Conservation (phyloP, 2,113 vertebrate genomes). For the Potamarius usumacintae region DNA sequence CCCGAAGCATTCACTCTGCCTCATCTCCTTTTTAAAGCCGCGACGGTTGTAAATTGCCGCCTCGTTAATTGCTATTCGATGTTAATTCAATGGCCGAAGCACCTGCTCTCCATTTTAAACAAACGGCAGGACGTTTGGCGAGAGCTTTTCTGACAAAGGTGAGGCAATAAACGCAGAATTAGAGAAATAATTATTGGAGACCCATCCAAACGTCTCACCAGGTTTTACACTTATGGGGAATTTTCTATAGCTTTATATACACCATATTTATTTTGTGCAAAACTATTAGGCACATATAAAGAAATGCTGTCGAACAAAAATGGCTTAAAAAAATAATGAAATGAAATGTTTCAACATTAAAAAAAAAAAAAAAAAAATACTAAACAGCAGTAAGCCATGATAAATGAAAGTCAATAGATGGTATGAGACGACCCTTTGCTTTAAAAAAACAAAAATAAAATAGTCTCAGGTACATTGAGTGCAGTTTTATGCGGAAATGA, state of each 20-base stretch:
- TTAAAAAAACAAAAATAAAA: too few species aligned
- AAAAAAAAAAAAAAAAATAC: too few species aligned
- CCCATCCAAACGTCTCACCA: neutral
- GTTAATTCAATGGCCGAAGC: constrained; percentile 50
- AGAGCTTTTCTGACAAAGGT: neutral
- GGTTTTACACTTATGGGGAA: neutral
- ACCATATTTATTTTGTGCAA: neutral
- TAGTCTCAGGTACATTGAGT: too few species aligned
- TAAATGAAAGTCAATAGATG: too few species aligned
- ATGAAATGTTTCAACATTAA: too few species aligned
- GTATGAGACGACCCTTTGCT: too few species aligned
- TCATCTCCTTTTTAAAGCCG: constrained; percentile 46
- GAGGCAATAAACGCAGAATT: neutral
- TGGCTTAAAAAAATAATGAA: too few species aligned
- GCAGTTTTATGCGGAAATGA: too few species aligned
- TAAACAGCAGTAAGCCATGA: too few species aligned
- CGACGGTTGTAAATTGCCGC: constrained; percentile 39
- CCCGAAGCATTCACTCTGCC: constrained; percentile 44
- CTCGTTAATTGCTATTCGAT: constrained; percentile 56
- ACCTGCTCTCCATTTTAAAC: constrained; percentile 46
- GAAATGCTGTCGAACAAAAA: too few species aligned
- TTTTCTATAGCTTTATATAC: too few species aligned
- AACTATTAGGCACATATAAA: too few species aligned
- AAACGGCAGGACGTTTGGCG: constrained; percentile 33
- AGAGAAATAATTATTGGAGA: neutral